phyloP scores from a whole-genome alignment of 2,888 invertebrate genomes.

The Smittia aterrima region DNA sequence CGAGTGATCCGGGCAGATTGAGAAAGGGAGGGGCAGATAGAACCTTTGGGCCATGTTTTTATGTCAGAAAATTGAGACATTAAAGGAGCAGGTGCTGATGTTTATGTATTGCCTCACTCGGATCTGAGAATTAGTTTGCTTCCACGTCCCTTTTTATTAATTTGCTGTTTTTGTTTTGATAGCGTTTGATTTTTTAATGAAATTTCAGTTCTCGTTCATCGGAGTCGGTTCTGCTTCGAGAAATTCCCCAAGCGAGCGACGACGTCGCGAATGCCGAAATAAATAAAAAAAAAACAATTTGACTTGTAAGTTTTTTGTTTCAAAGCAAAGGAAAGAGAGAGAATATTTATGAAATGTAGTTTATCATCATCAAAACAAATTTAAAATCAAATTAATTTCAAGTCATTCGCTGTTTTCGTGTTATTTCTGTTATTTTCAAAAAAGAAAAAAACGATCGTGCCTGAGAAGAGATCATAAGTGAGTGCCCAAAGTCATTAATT shows the following conservation, averaged over 20 bases:
- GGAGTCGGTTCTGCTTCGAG: background rate
- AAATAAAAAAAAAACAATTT: background rate
- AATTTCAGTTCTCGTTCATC: background rate
- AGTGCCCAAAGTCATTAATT: conserved; percentile 31
- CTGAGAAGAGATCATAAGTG: conserved; percentile 1
- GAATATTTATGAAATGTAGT: conserved; percentile 1
- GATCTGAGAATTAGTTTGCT: background rate
- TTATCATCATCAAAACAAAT: conserved; percentile 33
- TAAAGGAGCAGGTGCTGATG: conserved; percentile 29
- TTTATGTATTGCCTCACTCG: background rate
- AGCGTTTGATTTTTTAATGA: conserved; percentile 21
- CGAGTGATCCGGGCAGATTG: background rate
- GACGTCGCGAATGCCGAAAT: background rate
- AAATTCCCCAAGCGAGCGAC: background rate
- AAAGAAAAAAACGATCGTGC: background rate
- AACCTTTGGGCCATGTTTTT: background rate
- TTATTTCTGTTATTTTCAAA: background rate
- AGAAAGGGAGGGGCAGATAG: background rate
- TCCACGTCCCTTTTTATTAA: background rate
- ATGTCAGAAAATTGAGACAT: conserved; percentile 28
- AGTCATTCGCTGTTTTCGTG: conserved; percentile 6
- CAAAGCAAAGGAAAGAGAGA: background rate
- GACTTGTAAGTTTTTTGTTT: background rate
- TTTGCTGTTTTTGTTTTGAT: conserved; percentile 12
- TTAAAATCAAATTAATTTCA: conserved; percentile 26